Percentiles rank a stretch among this genome's conserved stretches.
These are phyloP conservation scores for Sander lucioperca DNA, from an alignment of 2,113 vertebrate genomes.

Conservation along the genomic window DNA sequence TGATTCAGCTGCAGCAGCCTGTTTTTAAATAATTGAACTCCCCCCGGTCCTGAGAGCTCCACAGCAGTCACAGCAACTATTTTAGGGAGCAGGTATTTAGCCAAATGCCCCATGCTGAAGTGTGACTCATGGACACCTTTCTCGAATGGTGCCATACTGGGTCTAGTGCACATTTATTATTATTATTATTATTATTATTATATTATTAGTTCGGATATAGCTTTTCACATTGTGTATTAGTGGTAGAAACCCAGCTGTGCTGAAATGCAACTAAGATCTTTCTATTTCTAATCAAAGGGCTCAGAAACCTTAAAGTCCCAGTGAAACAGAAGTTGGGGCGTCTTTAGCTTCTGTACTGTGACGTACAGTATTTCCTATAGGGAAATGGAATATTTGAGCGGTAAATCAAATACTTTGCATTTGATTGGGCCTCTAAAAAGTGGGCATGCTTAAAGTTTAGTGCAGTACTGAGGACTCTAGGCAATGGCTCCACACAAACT, in stretches of 20 bases:
- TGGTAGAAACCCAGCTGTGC: constrained; percentile 1
- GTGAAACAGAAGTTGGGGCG: no score
- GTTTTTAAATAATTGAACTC: constrained; percentile 75
- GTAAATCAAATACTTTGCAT: no score
- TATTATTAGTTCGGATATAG: constrained; percentile 18
- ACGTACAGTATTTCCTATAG: no score
- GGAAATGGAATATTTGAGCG: no score
- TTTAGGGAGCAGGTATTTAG: constrained; percentile 57
- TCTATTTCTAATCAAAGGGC: background rate
- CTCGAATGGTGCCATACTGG: background rate
- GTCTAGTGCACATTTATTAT: background rate
- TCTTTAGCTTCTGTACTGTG: no score
- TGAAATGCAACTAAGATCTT: background rate
- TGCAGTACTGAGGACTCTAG: no score
- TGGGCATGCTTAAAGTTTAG: no score
- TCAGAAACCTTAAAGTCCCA: background rate
- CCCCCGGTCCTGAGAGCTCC: constrained; percentile 32
- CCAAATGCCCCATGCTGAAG: constrained; percentile 34
- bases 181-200: constrained; percentile 20
- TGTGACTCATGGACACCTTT: constrained; percentile 51
- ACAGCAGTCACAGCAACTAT: constrained; percentile 41
- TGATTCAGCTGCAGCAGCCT: constrained; percentile 66
- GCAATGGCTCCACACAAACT: no score
- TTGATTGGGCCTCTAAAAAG: no score
- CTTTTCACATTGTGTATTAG: background rate